These are phyloP conservation scores for Auanema freiburgensis DNA, from an alignment of 2,888 invertebrate genomes.

Conservation along the genomic window DNA sequence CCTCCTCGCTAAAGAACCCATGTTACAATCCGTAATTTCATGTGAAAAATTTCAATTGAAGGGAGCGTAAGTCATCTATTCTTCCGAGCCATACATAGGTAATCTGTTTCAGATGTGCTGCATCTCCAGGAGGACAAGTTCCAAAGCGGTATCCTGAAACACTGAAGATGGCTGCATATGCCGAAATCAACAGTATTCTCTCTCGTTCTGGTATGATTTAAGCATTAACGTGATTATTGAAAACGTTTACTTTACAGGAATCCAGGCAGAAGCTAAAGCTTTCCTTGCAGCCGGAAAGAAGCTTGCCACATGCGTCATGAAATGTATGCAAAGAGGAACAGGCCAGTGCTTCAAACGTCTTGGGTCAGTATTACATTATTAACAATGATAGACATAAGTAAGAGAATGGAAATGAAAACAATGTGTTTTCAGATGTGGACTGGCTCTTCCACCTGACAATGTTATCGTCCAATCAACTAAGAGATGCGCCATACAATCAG, in stretches of 20 bases:
- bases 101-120: conserved; percentile 40
- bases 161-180: conserved; percentile 58
- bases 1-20: conserved; percentile 43
- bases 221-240: too few species aligned
- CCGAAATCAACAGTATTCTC: conserved; percentile 54
- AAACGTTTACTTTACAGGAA: too few species aligned
- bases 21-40: conserved; percentile 38
- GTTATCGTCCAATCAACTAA: conserved; percentile 57
- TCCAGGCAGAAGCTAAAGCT: conserved; percentile 51
- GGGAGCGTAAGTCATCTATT: conserved; percentile 37
- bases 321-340: conserved; percentile 54
- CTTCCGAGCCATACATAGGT: background rate
- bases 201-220: conserved; percentile 31
- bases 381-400: background rate
- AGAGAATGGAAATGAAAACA: background rate
- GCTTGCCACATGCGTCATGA: conserved; percentile 55
- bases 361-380: conserved; percentile 15
- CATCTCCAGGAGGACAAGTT: conserved; percentile 47
- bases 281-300: conserved; percentile 56
- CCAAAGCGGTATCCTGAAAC: conserved; percentile 62
- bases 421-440: conserved; percentile 45
- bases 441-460: conserved; percentile 57
- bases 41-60: conserved; percentile 46
- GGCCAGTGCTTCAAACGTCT: conserved; percentile 42
- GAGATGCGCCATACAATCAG: conserved; percentile 53